Conservation (phyloP, 2,113 vertebrate species). For the Pampusana beccarii region DNA sequence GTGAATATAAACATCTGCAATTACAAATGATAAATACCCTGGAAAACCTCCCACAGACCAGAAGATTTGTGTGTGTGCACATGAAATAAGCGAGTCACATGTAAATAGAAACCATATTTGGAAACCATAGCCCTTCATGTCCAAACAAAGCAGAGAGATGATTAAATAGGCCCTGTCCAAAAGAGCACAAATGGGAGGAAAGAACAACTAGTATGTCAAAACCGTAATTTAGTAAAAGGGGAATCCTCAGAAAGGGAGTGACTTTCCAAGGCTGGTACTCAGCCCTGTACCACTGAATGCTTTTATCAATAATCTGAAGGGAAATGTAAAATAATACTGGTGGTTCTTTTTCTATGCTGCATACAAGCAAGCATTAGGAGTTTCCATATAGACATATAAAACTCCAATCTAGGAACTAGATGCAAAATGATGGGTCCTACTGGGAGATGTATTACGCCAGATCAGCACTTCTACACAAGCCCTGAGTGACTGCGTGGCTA, state of each 20-base stretch:
- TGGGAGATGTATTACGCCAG: fast-evolving
- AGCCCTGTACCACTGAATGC: background rate
- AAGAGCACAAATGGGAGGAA: background rate
- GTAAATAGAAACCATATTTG: conserved; percentile 17
- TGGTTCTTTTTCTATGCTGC: background rate
- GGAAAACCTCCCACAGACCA: background rate
- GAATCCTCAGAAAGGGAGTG: background rate
- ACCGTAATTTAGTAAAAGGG: background rate
- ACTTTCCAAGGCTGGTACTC: background rate
- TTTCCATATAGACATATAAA: fast-evolving
- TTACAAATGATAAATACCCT: background rate
- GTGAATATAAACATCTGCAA: background rate
- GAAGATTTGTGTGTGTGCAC: background rate
- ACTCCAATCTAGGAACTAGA: background rate
- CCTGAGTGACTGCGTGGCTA: background rate
- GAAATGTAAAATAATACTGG: background rate
- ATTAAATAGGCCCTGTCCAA: background rate
- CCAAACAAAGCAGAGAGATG: background rate
- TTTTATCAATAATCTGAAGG: background rate
- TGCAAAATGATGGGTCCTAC: background rate
- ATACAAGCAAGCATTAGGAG: background rate
- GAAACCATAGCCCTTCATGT: background rate
- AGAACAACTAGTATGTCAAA: background rate
- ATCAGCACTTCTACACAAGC: background rate
- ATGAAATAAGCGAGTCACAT: background rate